Conservation (phyloP, 2,113 vertebrate species). For the Genyomyrus donnyi region DNA sequence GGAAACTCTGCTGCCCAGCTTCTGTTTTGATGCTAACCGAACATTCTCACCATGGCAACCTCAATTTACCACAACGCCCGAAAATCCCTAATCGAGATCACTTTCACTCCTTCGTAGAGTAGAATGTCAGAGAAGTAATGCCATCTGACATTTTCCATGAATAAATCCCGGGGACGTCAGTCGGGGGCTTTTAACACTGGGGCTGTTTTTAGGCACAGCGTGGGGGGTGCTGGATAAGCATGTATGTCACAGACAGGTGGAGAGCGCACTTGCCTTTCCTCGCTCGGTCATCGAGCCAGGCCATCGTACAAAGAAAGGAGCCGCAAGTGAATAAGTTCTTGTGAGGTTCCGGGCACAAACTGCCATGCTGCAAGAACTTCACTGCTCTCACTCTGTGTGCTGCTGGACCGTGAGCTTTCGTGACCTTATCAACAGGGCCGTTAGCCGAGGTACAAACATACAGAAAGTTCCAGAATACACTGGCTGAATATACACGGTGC, state of each 20-base stretch:
- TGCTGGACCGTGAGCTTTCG: neutral
- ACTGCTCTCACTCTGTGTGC: neutral
- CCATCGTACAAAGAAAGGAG: neutral
- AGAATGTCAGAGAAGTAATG: conserved; percentile 5
- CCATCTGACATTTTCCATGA: conserved; percentile 21
- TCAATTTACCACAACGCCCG: conserved; percentile 46
- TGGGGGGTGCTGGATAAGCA: neutral
- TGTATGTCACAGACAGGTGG: neutral
- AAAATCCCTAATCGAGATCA: conserved; percentile 48
- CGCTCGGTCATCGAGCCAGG: neutral
- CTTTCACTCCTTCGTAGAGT: conserved; percentile 24
- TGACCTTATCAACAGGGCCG: neutral
- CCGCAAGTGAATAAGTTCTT: neutral
- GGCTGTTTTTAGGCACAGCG: neutral
- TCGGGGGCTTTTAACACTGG: neutral
- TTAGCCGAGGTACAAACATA: neutral
- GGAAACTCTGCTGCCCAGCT: conserved; percentile 40
- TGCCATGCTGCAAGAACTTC: neutral
- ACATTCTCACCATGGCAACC: conserved; percentile 48
- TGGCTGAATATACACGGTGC: neutral
- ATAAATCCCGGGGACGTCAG: neutral
- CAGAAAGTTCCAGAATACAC: neutral
- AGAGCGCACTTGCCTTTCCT: neutral
- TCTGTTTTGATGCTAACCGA: conserved; percentile 44
- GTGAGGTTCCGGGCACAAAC: neutral